Percentiles rank a stretch among this genome's conserved stretches.
phyloP scores from a whole-genome alignment of 2,113 vertebrate genomes.

The Sciurus niger region DNA sequence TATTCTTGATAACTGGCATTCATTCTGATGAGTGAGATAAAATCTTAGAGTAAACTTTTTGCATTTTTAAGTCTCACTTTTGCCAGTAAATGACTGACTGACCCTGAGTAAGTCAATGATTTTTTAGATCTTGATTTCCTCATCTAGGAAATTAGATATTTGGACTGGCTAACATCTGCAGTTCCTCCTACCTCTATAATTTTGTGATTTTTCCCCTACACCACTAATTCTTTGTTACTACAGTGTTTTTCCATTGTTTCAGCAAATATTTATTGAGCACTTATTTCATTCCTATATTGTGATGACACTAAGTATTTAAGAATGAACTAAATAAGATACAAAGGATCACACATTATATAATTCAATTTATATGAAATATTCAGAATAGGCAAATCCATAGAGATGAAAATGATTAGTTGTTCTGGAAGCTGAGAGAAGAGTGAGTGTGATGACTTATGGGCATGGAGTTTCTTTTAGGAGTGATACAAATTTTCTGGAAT shows the following conservation, averaged over 20 bases:
- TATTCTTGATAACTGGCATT: no score
- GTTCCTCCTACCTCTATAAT: conserved; percentile 24
- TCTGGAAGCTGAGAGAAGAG: not conserved
- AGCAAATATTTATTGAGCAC: conserved; percentile 34
- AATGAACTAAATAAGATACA: no score
- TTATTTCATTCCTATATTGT: no score
- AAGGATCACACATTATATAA: not conserved
- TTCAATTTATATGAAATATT: not conserved
- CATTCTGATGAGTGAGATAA: no score
- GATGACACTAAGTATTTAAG: no score
- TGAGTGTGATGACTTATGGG: not conserved
- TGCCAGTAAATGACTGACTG: not conserved
- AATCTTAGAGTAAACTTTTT: no score
- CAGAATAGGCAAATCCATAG: not conserved
- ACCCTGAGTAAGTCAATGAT: not conserved
- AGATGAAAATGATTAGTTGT: conserved; percentile 4
- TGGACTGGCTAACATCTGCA: conserved; percentile 48
- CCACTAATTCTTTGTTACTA: not conserved
- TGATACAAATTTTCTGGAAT: conserved; percentile 26
- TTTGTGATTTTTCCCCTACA: conserved; percentile 8
- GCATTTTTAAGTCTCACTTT: conserved; percentile 11
- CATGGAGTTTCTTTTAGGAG: not conserved
- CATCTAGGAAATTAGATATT: conserved; percentile 52
- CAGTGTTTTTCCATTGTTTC: conserved; percentile 22
- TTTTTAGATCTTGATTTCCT: conserved; percentile 65